A percentile compares a stretch with the other conserved stretches of the same genome.
phyloP scores from a whole-genome alignment of 2,113 vertebrate species.

The Chunga burmeisteri region DNA sequence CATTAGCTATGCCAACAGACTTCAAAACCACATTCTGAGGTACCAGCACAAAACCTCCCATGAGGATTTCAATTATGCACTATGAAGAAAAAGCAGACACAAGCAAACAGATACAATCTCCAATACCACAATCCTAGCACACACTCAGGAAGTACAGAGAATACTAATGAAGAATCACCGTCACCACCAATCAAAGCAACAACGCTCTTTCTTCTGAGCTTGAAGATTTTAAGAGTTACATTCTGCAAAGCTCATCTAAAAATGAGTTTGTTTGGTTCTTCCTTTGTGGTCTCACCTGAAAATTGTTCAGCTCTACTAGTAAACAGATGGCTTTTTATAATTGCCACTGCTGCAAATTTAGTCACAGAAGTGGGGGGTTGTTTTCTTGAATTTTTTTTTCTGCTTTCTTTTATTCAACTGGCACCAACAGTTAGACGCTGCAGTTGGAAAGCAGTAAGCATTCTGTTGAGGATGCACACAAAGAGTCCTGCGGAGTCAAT shows the following conservation, averaged over 20 bases:
- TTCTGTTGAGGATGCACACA: neutral
- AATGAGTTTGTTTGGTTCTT: conserved; percentile 40
- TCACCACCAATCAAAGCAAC: conserved; percentile 42
- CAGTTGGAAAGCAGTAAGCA: neutral
- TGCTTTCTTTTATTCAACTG: neutral
- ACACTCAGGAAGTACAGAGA: neutral
- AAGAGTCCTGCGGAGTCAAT: neutral
- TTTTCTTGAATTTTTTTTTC: neutral
- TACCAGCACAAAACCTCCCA: conserved; percentile 33
- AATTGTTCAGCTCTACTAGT: neutral
- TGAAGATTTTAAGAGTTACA: neutral
- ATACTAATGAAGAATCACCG: conserved; percentile 53
- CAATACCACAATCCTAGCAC: neutral
- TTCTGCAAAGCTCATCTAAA: conserved; percentile 37
- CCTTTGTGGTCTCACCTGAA: conserved; percentile 53
- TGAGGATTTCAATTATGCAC: conserved; percentile 61
- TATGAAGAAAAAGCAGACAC: conserved; percentile 52
- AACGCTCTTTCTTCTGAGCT: neutral
- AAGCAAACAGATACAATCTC: conserved; percentile 52
- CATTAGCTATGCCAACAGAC: conserved; percentile 54
- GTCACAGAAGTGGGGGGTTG: neutral
- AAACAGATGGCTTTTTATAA: conserved; percentile 63
- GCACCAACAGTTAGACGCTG: neutral
- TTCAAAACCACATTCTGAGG: conserved; percentile 55
- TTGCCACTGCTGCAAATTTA: conserved; percentile 23